Conservation (phyloP, 2,113 vertebrate species). For the Lynx canadensis region DNA sequence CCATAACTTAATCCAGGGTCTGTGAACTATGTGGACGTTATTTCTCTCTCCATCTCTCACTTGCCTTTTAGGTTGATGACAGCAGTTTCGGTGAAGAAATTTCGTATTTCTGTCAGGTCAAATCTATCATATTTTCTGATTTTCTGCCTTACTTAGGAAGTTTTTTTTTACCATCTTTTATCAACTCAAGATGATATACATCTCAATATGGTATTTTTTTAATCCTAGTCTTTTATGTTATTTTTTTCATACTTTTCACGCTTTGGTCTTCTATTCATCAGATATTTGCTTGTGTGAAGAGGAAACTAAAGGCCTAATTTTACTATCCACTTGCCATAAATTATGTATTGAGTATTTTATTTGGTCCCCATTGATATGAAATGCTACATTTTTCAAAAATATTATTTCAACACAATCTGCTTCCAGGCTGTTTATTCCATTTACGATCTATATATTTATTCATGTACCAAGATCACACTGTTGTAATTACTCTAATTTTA, state of each 20-base stretch:
- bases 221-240: not conserved
- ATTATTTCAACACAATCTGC: not conserved
- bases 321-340: not conserved
- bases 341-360: not conserved
- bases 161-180: not conserved
- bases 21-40: not conserved
- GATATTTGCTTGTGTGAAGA: not conserved
- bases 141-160: not conserved
- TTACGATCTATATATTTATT: not conserved
- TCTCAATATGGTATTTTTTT: not conserved
- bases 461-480: not conserved
- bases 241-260: not conserved
- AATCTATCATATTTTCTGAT: not conserved
- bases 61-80: not conserved
- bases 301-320: constrained; percentile 27
- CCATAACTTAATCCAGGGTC: not conserved
- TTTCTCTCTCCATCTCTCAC: constrained; percentile 18
- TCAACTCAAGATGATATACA: not conserved
- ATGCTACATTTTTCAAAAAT: constrained; percentile 46
- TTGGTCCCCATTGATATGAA: not conserved
- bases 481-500: not conserved
- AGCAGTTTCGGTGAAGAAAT: not conserved
- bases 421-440: not conserved
- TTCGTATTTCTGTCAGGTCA: not conserved
- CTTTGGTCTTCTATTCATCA: not conserved